Percentiles rank a stretch among this genome's conserved stretches.
These are phyloP conservation scores for Yoshiicerus persimilis DNA, from an alignment of 1,140 invertebrate genomes.

Conservation along the genomic window DNA sequence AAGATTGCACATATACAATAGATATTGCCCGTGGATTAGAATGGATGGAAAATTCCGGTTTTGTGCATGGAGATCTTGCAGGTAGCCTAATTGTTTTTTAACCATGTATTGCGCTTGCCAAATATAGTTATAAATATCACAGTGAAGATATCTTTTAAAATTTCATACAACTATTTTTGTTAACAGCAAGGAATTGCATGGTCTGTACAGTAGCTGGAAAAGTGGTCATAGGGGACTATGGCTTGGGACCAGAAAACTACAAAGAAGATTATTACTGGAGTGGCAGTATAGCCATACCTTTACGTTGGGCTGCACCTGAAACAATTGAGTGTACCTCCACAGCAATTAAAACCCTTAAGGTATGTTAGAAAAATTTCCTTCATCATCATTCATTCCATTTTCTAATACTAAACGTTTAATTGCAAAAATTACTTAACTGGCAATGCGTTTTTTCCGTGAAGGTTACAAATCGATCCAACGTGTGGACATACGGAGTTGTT, in stretches of 20 bases:
- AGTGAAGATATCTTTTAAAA: not conserved
- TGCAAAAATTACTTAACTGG: not conserved
- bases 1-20: not conserved
- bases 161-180: not conserved
- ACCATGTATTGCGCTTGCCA: too few species aligned
- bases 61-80: conserved; percentile 30
- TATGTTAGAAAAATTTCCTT: conserved; percentile 46
- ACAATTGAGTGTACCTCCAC: conserved; percentile 66
- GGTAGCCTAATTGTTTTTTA: not conserved
- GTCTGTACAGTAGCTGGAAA: conserved; percentile 20
- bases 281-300: conserved; percentile 66
- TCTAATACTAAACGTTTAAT: not conserved
- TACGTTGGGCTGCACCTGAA: conserved; percentile 77
- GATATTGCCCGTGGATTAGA: conserved; percentile 13
- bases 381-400: not conserved
- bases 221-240: conserved; percentile 45
- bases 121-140: not conserved
- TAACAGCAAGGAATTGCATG: conserved; percentile 30
- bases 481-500: conserved; percentile 80
- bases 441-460: conserved; percentile 41
- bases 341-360: conserved; percentile 66
- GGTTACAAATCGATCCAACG: conserved; percentile 69
- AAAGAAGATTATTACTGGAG: conserved; percentile 69
- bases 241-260: conserved; percentile 51
- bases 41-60: conserved; percentile 32